Evolutionary conservation across 2,888 invertebrate species (phyloP).

Genomic region (Cylloceria caligata): DNA sequence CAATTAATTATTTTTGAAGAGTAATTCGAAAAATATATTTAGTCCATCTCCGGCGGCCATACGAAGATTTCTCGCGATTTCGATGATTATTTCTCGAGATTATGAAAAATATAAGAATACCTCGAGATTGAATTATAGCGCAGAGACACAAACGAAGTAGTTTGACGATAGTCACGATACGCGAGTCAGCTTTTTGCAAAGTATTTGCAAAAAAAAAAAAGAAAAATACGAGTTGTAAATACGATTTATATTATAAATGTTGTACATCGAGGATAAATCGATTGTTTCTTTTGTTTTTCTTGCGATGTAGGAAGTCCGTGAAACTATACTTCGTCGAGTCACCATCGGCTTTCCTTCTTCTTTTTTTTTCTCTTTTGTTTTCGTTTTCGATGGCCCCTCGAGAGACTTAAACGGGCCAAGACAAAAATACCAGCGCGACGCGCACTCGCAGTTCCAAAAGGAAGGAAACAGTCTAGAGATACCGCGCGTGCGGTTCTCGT

Average conservation of each 20-base stretch:
- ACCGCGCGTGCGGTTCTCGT: not conserved
- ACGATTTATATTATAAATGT: slow-evolving; percentile 48
- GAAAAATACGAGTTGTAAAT: slow-evolving; percentile 36
- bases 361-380: not conserved
- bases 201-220: slow-evolving; percentile 20
- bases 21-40: slow-evolving; percentile 11
- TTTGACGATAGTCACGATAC: slow-evolving; percentile 34
- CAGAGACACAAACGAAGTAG: slow-evolving; percentile 12
- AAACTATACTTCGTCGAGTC: slow-evolving; percentile 18
- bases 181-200: slow-evolving; percentile 37
- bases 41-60: slow-evolving; percentile 34
- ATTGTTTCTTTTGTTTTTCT: not conserved
- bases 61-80: slow-evolving; percentile 25
- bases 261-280: slow-evolving; percentile 4
- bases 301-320: slow-evolving; percentile 34
- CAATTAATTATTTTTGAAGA: not conserved
- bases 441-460: slow-evolving; percentile 1
- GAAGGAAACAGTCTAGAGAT: not conserved
- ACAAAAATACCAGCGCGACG: slow-evolving; percentile 13
- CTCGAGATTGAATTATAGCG: slow-evolving; percentile 3
- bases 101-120: not conserved
- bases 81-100: not conserved
- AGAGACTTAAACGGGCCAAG: slow-evolving; percentile 22
- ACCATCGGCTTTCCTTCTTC: not conserved
- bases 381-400: slow-evolving; percentile 19